A percentile compares a stretch with the other conserved stretches of the same genome.
phyloP scores from a whole-genome alignment of 2,888 invertebrate genomes.

The Lucinisca nassula region DNA sequence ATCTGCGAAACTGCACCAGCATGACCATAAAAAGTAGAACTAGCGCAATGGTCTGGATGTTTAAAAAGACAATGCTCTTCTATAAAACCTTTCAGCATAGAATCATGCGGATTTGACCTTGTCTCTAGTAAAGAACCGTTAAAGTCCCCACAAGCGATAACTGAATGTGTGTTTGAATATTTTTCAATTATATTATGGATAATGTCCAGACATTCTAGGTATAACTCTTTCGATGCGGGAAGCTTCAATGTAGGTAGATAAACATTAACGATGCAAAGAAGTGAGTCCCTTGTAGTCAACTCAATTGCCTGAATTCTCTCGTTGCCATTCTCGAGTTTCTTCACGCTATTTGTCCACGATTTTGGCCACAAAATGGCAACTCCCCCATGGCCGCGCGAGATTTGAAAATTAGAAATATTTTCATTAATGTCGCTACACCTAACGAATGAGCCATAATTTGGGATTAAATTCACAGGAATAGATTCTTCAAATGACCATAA shows the following conservation, averaged over 20 bases:
- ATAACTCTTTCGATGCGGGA: neutral
- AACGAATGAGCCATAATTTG: neutral
- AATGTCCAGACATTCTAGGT: neutral
- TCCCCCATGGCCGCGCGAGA: neutral
- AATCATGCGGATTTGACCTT: neutral
- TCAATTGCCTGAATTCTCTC: conserved; percentile 7
- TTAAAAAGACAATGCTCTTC: neutral
- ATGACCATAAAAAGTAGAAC: neutral
- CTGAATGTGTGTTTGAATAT: neutral
- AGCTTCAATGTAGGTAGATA: conserved; percentile 1
- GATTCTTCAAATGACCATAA: conserved; percentile 9
- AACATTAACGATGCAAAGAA: conserved; percentile 8
- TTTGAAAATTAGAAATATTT: conserved; percentile 10
- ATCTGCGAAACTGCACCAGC: neutral
- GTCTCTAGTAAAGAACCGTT: neutral
- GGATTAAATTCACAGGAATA: neutral
- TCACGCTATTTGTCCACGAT: conserved; percentile 2
- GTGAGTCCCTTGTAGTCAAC: neutral
- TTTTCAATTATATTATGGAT: neutral
- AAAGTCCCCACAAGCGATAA: neutral
- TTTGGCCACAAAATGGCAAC: conserved; percentile 14
- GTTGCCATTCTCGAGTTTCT: neutral
- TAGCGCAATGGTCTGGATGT: neutral
- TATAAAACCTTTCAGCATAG: neutral
- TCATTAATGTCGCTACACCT: neutral